Base-by-base conservation (phyloP, 1,140 invertebrate species). In the Dryas iulia region DNA sequence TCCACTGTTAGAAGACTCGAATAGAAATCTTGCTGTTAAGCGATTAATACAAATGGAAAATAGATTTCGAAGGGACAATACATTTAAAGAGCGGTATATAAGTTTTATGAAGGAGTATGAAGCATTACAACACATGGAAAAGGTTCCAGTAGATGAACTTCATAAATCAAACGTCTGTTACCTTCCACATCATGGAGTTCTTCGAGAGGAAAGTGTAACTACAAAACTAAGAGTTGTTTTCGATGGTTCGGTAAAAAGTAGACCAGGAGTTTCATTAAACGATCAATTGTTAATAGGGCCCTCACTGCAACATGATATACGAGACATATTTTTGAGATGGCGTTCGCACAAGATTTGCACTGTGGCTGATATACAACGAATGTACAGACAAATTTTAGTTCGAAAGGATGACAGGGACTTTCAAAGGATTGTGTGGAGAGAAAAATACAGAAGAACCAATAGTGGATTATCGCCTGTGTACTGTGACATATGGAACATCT, bases 401-500 rank as follows among this genome's bases (percentile, higher is more conserved):
- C 21, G n/a, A 21, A 56, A 33, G 14, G 52, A 56, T 8, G 62
- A 64, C 33, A 8, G 4, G 21, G 52, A 64, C 24, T 54, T 12
- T n/a, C 62, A 64, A 35, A 56, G 62, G 25, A 56, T 64, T 12
- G 12, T 57, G 7, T 64, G 62, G 52, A 54, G 62, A 33, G 21
- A 33, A 25, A 18, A 14, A 0, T 4, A 10, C n/a, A 11, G n/a
- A n/a, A 1, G 47, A 54, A 2, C 26, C 47, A 31, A 33, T 64
- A 23, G 12, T 1, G 21, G 62, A 64, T 7, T 56, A 64, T 12
- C 11, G 60, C 4, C 10, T 35, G 11, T 39, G 31, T 60, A 60
- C 59, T 6, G 30, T 35, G 1, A 60, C 39, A 26, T 62, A 26
- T 62, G 39, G 57, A 31, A 79, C 77, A n/a, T 62, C 74, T 21